phyloP scores from a whole-genome alignment of 2,888 invertebrate genomes.

The Petrophora chlorosata region DNA sequence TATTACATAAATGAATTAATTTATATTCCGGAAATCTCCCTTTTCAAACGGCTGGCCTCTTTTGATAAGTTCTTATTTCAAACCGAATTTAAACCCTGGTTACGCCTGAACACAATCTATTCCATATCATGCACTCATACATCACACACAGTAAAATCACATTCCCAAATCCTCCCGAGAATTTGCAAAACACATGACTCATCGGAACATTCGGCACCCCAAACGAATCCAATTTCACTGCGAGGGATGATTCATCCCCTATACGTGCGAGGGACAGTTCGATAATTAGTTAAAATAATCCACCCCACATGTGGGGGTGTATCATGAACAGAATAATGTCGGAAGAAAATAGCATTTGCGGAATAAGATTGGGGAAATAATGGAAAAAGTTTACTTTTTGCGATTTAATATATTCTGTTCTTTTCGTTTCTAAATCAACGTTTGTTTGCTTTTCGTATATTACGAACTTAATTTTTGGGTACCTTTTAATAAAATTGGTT shows the following conservation, averaged over 20 bases:
- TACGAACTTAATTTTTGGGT: too few relatives aligned
- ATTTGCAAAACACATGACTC: slow-evolving; percentile 42
- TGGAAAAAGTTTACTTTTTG: background rate
- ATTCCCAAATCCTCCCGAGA: slow-evolving; percentile 6
- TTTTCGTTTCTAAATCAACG: too few relatives aligned
- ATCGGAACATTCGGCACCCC: slow-evolving; percentile 32
- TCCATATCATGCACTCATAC: background rate
- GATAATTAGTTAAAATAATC: slow-evolving; percentile 57
- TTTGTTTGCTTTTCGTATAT: too few relatives aligned
- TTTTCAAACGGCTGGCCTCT: too few relatives aligned
- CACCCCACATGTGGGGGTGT: slow-evolving; percentile 36
- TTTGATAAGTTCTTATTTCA: too few relatives aligned
- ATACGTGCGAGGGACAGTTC: slow-evolving; percentile 47
- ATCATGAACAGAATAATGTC: slow-evolving; percentile 42
- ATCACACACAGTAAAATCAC: slow-evolving; percentile 1
- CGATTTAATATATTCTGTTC: too few relatives aligned
- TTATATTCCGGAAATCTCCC: too few relatives aligned
- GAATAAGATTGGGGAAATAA: slow-evolving; percentile 24
- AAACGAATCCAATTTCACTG: slow-evolving; percentile 48
- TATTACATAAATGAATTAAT: too few relatives aligned
- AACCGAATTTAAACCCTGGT: too few relatives aligned
- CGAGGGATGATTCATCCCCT: slow-evolving; percentile 47
- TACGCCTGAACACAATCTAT: too few relatives aligned
- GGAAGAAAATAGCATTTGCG: slow-evolving; percentile 34
- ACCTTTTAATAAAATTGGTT: too few relatives aligned